Percentiles rank a stretch among this genome's conserved stretches.
phyloP scores from a whole-genome alignment of 2,888 invertebrate genomes.

The Ophraella communa region DNA sequence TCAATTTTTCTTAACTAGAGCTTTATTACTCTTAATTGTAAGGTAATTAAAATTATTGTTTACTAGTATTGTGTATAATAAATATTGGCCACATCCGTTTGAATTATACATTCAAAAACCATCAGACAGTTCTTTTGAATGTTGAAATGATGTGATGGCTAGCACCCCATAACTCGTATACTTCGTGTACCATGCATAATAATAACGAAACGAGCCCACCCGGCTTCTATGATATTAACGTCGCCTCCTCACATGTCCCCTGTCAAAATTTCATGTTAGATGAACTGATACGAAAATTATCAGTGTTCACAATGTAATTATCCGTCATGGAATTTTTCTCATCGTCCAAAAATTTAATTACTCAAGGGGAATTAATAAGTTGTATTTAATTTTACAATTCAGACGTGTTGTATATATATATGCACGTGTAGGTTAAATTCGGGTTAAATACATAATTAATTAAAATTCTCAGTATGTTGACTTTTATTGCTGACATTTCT shows the following conservation, averaged over 20 bases:
- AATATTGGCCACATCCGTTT: no score
- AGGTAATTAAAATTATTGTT: no score
- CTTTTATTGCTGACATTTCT: no score
- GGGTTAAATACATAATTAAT: neutral
- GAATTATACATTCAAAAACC: no score
- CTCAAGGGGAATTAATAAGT: constrained; percentile 15
- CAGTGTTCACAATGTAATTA: constrained; percentile 32
- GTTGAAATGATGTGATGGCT: neutral
- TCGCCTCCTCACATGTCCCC: constrained; percentile 31
- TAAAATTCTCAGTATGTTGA: neutral
- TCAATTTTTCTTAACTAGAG: no score
- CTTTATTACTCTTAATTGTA: no score
- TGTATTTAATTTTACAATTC: constrained; percentile 15
- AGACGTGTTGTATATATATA: neutral
- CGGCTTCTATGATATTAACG: constrained; percentile 33
- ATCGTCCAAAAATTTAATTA: constrained; percentile 32
- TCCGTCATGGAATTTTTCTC: constrained; percentile 25
- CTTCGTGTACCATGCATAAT: neutral
- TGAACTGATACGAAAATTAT: constrained; percentile 33
- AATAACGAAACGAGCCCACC: constrained; percentile 33
- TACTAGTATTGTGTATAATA: no score
- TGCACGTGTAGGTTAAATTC: neutral
- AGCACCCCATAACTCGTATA: neutral
- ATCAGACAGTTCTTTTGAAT: neutral
- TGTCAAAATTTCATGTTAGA: constrained; percentile 38